A percentile compares a stretch with the other conserved stretches of the same genome.
These are phyloP conservation scores for Cygnus olor DNA, from an alignment of 2,797 vertebrate genomes.

Conservation along the genomic window DNA sequence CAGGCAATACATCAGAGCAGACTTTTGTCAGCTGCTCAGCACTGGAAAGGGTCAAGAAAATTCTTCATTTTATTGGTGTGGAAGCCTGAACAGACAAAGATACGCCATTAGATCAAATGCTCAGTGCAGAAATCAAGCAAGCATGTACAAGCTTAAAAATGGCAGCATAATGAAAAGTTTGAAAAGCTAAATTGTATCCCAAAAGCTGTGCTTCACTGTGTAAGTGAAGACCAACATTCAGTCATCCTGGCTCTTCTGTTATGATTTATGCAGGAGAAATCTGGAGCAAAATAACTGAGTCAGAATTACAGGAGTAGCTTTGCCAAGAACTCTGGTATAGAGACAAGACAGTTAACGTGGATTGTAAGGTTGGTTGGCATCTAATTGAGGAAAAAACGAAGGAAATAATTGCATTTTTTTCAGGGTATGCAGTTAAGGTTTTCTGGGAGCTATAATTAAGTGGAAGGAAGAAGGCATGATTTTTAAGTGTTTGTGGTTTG, in stretches of 20 bases:
- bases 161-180: background rate
- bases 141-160: background rate
- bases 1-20: background rate
- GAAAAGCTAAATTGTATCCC: background rate
- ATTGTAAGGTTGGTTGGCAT: conserved; percentile 23
- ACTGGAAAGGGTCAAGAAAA: background rate
- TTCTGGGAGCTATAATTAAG: background rate
- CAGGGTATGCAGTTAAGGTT: background rate
- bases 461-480: conserved; percentile 9
- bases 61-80: background rate
- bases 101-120: background rate
- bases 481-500: conserved; percentile 27
- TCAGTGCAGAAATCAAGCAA: background rate
- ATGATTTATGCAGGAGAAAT: conserved; percentile 32
- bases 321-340: conserved; percentile 25
- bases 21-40: background rate
- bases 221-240: background rate
- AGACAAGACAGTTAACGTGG: conserved; percentile 33
- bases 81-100: background rate
- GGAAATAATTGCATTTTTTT: background rate
- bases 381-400: background rate
- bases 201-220: background rate
- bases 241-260: background rate
- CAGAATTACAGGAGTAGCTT: conserved; percentile 28
- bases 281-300: conserved; percentile 55